Evolutionary conservation across 2,113 vertebrate species (phyloP).

Genomic region (Perca flavescens): DNA sequence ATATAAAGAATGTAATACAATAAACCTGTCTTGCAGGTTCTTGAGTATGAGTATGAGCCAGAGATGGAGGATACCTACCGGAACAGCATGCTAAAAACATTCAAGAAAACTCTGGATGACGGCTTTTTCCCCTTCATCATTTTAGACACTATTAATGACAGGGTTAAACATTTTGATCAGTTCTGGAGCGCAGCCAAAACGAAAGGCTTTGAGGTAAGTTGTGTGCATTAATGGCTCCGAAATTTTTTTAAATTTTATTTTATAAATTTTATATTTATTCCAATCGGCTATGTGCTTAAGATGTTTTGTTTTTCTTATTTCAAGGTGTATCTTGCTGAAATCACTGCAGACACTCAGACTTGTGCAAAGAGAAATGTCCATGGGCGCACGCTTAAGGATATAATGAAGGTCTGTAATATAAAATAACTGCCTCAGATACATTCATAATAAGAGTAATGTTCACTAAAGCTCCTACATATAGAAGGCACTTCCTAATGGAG

Average conservation of each 20-base stretch:
- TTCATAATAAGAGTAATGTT: background rate
- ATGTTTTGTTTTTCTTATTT: slow-evolving; percentile 27
- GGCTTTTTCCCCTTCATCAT: slow-evolving; percentile 99
- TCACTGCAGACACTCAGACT: slow-evolving; percentile 93
- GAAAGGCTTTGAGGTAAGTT: slow-evolving; percentile 96
- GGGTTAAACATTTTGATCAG: slow-evolving; percentile 96
- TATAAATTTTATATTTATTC: background rate
- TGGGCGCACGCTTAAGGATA: slow-evolving; percentile 93
- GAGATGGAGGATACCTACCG: slow-evolving; percentile 98
- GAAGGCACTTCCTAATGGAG: background rate
- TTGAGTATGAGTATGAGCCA: slow-evolving; percentile 98
- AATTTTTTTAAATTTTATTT: background rate
- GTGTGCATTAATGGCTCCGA: background rate
- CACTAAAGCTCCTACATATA: background rate
- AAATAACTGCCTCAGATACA: background rate
- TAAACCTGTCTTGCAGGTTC: slow-evolving; percentile 81
- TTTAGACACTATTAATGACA: slow-evolving; percentile 95
- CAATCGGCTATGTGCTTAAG: background rate
- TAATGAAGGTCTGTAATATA: slow-evolving; percentile 88
- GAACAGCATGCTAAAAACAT: slow-evolving; percentile 98
- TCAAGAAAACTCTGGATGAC: slow-evolving; percentile 97
- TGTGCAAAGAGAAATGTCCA: slow-evolving; percentile 98
- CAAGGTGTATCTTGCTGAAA: slow-evolving; percentile 98
- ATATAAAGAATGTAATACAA: background rate
- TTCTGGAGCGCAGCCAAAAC: slow-evolving; percentile 99